These are phyloP conservation scores for Heteronetta atricapilla DNA, from an alignment of 2,113 vertebrate species.

Conservation along the genomic window DNA sequence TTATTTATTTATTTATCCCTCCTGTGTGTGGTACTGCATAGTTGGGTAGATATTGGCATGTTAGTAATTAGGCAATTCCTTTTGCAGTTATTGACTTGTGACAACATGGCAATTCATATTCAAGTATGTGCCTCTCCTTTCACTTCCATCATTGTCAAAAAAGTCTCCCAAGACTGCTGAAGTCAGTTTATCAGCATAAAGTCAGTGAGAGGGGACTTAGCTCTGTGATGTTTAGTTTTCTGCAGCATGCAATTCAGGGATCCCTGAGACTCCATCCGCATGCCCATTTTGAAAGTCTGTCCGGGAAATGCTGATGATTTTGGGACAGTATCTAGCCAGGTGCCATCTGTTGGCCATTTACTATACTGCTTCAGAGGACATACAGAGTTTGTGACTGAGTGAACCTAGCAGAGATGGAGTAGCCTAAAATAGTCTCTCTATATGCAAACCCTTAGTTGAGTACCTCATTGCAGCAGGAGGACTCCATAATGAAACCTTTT, in stretches of 20 bases:
- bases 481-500: background rate
- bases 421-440: background rate
- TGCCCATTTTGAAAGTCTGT: background rate
- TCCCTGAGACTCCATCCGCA: background rate
- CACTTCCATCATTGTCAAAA: background rate
- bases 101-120: background rate
- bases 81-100: background rate
- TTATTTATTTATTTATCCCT: background rate
- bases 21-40: background rate
- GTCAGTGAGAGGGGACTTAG: background rate
- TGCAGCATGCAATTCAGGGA: background rate
- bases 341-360: conserved; percentile 7
- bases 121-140: background rate
- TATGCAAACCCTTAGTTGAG: background rate
- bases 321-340: background rate
- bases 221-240: background rate
- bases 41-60: background rate
- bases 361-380: background rate
- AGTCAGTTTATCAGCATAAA: background rate
- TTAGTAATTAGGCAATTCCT: background rate
- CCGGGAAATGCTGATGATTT: background rate
- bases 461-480: background rate
- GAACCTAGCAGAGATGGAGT: background rate
- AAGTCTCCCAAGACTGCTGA: background rate
- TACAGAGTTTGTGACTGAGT: background rate